These are phyloP conservation scores for Pterophyllum scalare DNA, from an alignment of 2,113 vertebrate genomes.

Conservation along the genomic window DNA sequence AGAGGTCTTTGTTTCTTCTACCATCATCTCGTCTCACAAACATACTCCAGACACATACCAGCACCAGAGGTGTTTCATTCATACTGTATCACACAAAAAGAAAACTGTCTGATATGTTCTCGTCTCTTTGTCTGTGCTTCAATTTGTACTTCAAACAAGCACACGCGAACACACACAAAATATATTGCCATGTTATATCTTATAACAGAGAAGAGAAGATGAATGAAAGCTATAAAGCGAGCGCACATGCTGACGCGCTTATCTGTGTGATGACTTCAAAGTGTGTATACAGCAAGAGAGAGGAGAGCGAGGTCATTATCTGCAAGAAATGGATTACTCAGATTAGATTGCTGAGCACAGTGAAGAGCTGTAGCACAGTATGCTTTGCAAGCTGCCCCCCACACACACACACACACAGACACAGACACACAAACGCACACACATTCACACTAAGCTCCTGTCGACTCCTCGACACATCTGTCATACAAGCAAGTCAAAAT, in stretches of 20 bases:
- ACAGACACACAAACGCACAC: conserved; percentile 33
- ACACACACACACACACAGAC: conserved; percentile 27
- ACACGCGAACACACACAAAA: neutral
- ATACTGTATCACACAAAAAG: conserved; percentile 30
- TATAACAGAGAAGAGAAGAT: conserved; percentile 31
- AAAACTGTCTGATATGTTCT: conserved; percentile 29
- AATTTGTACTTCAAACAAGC: neutral
- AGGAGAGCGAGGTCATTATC: conserved; percentile 74
- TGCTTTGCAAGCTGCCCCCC: conserved; percentile 53
- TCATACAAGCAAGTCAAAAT: conserved; percentile 64
- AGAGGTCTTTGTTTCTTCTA: conserved; percentile 52
- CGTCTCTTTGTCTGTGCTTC: conserved; percentile 30
- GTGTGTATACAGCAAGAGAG: conserved; percentile 54
- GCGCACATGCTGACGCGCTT: conserved; percentile 68
- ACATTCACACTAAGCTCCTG: conserved; percentile 50
- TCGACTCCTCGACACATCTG: conserved; percentile 59
- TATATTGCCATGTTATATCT: neutral
- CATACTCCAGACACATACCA: conserved; percentile 27
- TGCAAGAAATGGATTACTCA: conserved; percentile 82
- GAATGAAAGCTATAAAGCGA: conserved; percentile 44
- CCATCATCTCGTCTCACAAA: conserved; percentile 40
- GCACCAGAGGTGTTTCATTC: conserved; percentile 44
- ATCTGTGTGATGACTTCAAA: conserved; percentile 79
- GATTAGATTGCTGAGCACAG: conserved; percentile 78
- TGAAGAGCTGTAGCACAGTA: conserved; percentile 56